Evolutionary conservation across 2,888 invertebrate genomes (phyloP), one percentile per base, ranked within the genome.

Genomic region (Saturnia japonica): DNA sequence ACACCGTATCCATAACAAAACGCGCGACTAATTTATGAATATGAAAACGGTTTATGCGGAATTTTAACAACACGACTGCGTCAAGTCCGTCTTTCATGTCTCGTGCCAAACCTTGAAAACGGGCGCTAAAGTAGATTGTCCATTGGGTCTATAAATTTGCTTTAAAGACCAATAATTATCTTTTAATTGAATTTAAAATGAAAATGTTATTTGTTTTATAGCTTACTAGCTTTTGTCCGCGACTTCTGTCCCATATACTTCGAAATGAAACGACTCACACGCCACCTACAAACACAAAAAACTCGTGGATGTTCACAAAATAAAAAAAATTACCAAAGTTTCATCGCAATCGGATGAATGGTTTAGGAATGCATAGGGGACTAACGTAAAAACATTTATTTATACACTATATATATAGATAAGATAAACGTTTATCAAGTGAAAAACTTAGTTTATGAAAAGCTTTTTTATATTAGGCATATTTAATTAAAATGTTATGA

Each of bases 41-140:
- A 22, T 54, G 54, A 67, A 67, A 67, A 67, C 40, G 70, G 47
- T 68, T 45, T 68, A 72, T 69, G 70, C 72, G 72, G 73, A 72
- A 72, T 75, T 74, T 74, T 43, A 68, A 68, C 71, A 60, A 12
- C 57, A 60, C 73, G 74, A 74, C 74, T 74, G 71, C 66, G 70
- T 71, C 71, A 73, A 68, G 72, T 72, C 73, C 73, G 73, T 73
- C 72, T 67, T 62, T 72, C 71, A 47, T 67, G 70, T 70, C 71
- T 72, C 73, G 67, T 54, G 43, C 47, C 64, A 68, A 47, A 72
- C 71, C 75, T 74, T 75, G 74, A 74, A 68, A 72, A 34, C 40
- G 66, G 67, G 67, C 67, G 40, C 70, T 70, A 66, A 67, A 70
- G 67, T 54, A 54, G 67, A 67, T 40, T 66, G 66, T 54, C 19